Conservation (phyloP, 1,140 invertebrate genomes). For the Protaetia brevitarsis region DNA sequence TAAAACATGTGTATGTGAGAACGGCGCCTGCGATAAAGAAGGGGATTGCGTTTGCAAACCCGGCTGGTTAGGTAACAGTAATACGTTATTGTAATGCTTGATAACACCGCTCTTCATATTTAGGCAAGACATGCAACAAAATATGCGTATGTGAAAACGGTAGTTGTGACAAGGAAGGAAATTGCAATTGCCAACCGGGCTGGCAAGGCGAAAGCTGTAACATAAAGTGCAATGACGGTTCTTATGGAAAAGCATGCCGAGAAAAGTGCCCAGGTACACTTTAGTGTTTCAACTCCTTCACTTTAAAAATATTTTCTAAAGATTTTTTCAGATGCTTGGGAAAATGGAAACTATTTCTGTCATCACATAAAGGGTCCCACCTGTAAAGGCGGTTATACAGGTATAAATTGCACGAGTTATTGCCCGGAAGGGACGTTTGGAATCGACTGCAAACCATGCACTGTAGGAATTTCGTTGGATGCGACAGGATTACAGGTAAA, state of each 20-base stretch:
- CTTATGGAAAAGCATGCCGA: not conserved
- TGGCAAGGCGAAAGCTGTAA: not conserved
- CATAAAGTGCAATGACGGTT: not conserved
- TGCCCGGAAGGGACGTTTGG: not conserved
- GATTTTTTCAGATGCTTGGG: not conserved
- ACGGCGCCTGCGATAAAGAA: not conserved
- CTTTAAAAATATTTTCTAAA: no score
- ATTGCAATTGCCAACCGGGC: not conserved
- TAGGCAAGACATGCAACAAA: not conserved
- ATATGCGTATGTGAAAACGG: not conserved
- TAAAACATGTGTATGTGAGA: not conserved
- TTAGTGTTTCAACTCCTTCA: not conserved
- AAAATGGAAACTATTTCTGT: not conserved
- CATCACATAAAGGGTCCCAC: not conserved
- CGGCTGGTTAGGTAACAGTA: no score
- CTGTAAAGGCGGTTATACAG: not conserved
- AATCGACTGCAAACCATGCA: not conserved
- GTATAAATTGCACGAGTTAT: not conserved
- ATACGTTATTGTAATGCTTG: no score
- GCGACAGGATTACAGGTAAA: not conserved
- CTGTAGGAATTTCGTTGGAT: not conserved
- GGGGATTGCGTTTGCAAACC: not conserved
- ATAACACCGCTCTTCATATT: no score
- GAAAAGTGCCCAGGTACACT: not conserved
- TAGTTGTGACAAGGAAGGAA: not conserved